Evolutionary conservation across 2,888 invertebrate genomes (phyloP), one percentile per base, ranked within the genome.

Genomic region (Lithophane leautieri): DNA sequence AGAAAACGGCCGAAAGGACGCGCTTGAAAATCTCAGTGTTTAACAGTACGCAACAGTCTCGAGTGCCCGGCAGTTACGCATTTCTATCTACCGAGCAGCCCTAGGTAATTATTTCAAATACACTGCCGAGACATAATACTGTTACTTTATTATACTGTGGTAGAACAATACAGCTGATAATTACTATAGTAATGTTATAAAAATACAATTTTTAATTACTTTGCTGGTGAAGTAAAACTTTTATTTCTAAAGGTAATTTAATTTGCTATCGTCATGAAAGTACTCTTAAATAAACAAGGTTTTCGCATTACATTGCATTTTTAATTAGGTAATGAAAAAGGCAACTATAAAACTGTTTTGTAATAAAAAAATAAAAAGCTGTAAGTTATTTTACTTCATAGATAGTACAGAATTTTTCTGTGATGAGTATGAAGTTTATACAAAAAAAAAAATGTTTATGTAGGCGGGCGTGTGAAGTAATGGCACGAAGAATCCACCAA

Each of bases 281-380:
- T 83, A 60, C 54, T 68, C 54, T 71, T 82, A 16, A 80, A 67
- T 65, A 83, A 69, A 62, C 61, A 54, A 62, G n/a, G 44, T 81
- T 70, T 62, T 73, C 50, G 63, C 34, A 70, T 73, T 72, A 77
- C 12, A 70, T 78, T 82, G 71, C 54, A 60, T 63, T 74, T 73
- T 71, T 70, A 82, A 82, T 62, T 67, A 60, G 52, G 70, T 69
- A 76, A 70, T 81, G 58, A 50, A 67, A 84, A 60, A 61, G 9
- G 25, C 11, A 58, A 69, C 75, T 67, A 40, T 72, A 69, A 83
- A 4, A 52, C 47, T 34, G 40, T 22, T 52, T 11, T 52, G 14
- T 65, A 34, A 16, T 19, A 25, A 28, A 58, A 70, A 67, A 47
- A n/a, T 22, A 25, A 25, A 54, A 56, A 56, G 2, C 25, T 58